Evolutionary conservation across 2,888 invertebrate genomes (phyloP).

Genomic region (Chaitophorus viminalis): DNA sequence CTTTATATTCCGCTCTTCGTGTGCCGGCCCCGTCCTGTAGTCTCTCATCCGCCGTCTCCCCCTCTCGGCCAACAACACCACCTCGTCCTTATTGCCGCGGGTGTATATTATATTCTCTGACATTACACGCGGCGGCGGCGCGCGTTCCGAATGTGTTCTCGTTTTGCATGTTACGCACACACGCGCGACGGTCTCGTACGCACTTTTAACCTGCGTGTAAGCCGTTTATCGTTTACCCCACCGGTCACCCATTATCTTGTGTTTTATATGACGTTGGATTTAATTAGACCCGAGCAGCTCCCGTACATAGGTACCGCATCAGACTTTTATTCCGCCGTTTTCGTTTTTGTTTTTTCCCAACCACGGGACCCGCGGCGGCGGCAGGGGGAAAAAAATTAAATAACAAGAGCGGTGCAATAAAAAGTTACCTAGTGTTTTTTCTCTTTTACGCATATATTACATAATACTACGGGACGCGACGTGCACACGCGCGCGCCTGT

Average conservation of each 20-base stretch:
- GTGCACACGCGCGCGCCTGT: slow-evolving; percentile 39
- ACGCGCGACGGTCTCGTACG: not conserved
- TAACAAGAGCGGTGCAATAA: slow-evolving; percentile 49
- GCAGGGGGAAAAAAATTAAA: slow-evolving; percentile 32
- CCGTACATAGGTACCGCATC: not conserved
- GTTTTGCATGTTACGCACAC: not conserved
- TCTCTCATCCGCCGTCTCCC: not conserved
- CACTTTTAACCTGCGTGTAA: slow-evolving; percentile 49
- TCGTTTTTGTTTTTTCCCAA: not conserved
- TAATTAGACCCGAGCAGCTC: slow-evolving; percentile 43
- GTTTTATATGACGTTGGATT: slow-evolving; percentile 59
- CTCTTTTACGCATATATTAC: not conserved
- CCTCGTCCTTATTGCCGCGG: slow-evolving; percentile 3
- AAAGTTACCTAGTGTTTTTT: slow-evolving; percentile 10
- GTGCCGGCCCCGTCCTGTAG: too few relatives aligned
- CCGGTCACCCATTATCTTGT: slow-evolving; percentile 56
- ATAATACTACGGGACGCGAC: slow-evolving; percentile 20
- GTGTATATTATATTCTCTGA: slow-evolving; percentile 26
- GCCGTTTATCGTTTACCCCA: slow-evolving; percentile 57
- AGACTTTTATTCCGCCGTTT: slow-evolving; percentile 20
- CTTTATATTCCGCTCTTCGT: slow-evolving; percentile 22
- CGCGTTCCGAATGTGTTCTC: slow-evolving; percentile 15
- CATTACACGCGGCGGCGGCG: not conserved
- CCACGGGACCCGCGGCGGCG: not conserved
- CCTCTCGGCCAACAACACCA: not conserved